These are phyloP conservation scores for Nebria salina DNA, from an alignment of 2,888 invertebrate species.

Conservation along the genomic window DNA sequence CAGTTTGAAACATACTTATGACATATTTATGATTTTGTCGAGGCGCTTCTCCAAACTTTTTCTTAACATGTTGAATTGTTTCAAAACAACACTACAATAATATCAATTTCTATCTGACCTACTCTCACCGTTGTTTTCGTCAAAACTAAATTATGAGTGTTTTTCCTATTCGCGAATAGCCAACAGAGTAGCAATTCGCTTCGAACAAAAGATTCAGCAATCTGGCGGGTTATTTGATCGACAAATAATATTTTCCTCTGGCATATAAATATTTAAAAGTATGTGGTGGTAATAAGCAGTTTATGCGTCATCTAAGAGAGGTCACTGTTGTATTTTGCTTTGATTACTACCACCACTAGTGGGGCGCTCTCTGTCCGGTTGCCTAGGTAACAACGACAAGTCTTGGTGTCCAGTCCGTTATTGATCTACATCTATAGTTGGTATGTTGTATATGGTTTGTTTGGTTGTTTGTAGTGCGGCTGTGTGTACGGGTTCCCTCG, in stretches of 20 bases:
- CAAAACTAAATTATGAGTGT: background rate
- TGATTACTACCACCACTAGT: slow-evolving; percentile 28
- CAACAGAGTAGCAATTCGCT: background rate
- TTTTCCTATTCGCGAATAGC: background rate
- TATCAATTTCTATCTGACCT: slow-evolving; percentile 1
- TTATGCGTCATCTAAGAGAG: slow-evolving; percentile 19
- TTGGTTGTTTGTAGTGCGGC: slow-evolving; percentile 25
- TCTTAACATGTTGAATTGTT: background rate
- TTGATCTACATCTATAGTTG: slow-evolving; percentile 40
- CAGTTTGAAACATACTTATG: background rate
- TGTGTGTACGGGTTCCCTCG: background rate
- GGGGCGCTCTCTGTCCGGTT: slow-evolving; percentile 22
- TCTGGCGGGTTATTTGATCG: background rate
- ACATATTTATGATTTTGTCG: background rate
- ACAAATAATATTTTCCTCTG: background rate
- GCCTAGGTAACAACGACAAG: slow-evolving; percentile 19
- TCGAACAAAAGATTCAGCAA: background rate
- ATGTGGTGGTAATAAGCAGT: slow-evolving; percentile 22
- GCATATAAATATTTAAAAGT: background rate
- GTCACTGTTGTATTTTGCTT: slow-evolving; percentile 27
- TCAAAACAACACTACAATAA: background rate
- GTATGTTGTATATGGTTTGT: slow-evolving; percentile 28
- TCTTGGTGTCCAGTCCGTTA: slow-evolving; percentile 28
- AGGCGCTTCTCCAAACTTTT: background rate
- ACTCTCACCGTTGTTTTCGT: background rate